These are phyloP conservation scores for Rhagoletis pomonella DNA, from an alignment of 1,140 invertebrate species.

Conservation along the genomic window DNA sequence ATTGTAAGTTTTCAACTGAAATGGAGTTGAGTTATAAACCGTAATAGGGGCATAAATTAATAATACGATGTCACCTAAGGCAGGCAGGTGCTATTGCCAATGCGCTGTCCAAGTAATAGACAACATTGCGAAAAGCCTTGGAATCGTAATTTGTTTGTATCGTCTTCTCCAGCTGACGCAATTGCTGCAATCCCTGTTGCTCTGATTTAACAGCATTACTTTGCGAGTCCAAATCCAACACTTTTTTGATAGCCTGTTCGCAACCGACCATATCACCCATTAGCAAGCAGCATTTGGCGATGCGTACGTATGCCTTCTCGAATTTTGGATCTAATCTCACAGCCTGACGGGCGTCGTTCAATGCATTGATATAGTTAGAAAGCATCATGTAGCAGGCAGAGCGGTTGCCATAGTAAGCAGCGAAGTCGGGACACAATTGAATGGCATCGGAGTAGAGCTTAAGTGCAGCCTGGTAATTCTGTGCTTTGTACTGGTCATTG, in stretches of 20 bases:
- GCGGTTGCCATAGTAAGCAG: conserved; percentile 92
- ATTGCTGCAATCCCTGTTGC: conserved; percentile 77
- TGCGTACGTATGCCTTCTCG: conserved; percentile 86
- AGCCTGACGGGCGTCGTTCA: conserved; percentile 88
- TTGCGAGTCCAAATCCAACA: conserved; percentile 81
- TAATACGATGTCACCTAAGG: conserved; percentile 74
- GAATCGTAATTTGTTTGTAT: conserved; percentile 82
- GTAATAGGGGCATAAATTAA: neutral
- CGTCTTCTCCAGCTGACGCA: conserved; percentile 82
- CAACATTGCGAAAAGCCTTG: conserved; percentile 89
- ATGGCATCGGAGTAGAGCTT: conserved; percentile 91
- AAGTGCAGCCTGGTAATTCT: conserved; percentile 90
- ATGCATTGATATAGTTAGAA: conserved; percentile 85
- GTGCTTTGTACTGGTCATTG: conserved; percentile 89
- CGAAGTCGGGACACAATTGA: conserved; percentile 82
- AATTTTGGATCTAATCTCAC: conserved; percentile 86
- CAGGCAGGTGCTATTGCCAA: conserved; percentile 79
- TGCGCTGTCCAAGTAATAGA: conserved; percentile 80
- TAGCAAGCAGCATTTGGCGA: conserved; percentile 87
- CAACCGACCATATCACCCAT: conserved; percentile 87
- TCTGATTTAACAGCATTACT: conserved; percentile 78
- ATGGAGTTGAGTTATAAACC: too few relatives aligned
- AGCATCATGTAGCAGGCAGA: conserved; percentile 96
- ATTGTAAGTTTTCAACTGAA: too few relatives aligned
- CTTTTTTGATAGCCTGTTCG: conserved; percentile 82